Base-by-base conservation (phyloP, 2,113 vertebrate genomes). In the Empidonax traillii region DNA sequence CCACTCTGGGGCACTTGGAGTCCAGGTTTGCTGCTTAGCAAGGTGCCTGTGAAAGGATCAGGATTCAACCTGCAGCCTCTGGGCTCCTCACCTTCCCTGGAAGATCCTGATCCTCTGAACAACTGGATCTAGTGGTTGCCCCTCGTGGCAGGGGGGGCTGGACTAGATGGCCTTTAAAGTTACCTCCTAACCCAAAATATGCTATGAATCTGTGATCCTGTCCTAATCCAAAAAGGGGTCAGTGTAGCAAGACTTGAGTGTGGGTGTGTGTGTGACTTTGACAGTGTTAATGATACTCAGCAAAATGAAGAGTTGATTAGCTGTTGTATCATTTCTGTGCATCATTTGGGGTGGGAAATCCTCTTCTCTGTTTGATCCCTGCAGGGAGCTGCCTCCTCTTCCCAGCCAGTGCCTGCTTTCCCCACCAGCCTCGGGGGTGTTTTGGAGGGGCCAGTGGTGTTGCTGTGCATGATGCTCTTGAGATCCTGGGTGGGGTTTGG, bases 1-100 rank as follows among this genome's bases (percentile, higher is more conserved):
- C 31, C 66, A 9, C 0, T 6, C 65, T 17, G 35, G 62, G 53
- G 18, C 27, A 2, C 24, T 41, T 1, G 1, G 19, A 51, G n/a
- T 3, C 23, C 37, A 10, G 71, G 14, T 65, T 37, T 89, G 58
- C 33, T 39, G 41, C 14, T 58, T 58, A 66, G 31, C 19, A 41
- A 74, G 14, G 35, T 19, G 12, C 71, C 47, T 5, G n/a, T 8
- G 56, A 21, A 51, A 41, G n/a, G 10, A 44, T 39, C 43, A 76
- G 65, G 27, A 27, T 52, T 39, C 27, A 30, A 2, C 31, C 44
- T 15, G 20, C 39, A 59, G 62, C 21, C 43, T 44, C n/a, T 19
- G 61, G 4, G 18, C 20, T 63, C 65, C 47, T 56, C 3, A 16
- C 12, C 37, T 69, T 27, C 8, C 52, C 43, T 21, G 44, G 39